Conservation (phyloP, 2,113 vertebrate genomes). For the Balaenoptera acutorostrata region DNA sequence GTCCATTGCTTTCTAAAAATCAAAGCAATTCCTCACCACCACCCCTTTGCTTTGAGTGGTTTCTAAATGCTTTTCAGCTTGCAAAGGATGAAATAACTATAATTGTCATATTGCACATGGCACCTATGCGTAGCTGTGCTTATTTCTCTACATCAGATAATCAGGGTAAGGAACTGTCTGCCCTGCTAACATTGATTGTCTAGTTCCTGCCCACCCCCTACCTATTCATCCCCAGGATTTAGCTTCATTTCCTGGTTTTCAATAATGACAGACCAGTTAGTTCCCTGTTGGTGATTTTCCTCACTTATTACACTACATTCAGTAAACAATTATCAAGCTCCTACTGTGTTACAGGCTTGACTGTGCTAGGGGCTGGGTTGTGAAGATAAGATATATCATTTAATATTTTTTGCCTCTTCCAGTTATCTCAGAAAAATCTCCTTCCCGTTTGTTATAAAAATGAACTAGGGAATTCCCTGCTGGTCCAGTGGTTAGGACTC, state of each 20-base stretch:
- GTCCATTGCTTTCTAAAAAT: conserved; percentile 4
- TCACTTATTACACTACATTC: neutral
- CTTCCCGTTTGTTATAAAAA: neutral
- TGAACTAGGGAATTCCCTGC: neutral
- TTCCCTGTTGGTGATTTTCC: neutral
- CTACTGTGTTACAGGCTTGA: neutral
- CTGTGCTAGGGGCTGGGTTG: neutral
- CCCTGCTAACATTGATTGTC: neutral
- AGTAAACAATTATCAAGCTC: conserved; percentile 1
- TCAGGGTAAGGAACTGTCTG: neutral
- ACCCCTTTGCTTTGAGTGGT: neutral
- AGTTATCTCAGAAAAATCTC: neutral
- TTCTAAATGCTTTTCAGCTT: conserved; percentile 17
- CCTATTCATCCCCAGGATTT: neutral
- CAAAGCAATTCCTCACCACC: neutral
- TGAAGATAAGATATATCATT: neutral
- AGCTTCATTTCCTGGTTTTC: neutral
- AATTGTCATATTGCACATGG: neutral
- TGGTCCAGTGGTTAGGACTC: neutral
- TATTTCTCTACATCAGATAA: neutral
- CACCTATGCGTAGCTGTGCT: neutral
- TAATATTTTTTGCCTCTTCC: neutral
- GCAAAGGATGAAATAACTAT: neutral
- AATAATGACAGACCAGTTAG: neutral
- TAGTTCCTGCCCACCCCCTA: neutral